Evolutionary conservation across 2,113 vertebrate species (phyloP).

Genomic region (Haemorhous mexicanus): DNA sequence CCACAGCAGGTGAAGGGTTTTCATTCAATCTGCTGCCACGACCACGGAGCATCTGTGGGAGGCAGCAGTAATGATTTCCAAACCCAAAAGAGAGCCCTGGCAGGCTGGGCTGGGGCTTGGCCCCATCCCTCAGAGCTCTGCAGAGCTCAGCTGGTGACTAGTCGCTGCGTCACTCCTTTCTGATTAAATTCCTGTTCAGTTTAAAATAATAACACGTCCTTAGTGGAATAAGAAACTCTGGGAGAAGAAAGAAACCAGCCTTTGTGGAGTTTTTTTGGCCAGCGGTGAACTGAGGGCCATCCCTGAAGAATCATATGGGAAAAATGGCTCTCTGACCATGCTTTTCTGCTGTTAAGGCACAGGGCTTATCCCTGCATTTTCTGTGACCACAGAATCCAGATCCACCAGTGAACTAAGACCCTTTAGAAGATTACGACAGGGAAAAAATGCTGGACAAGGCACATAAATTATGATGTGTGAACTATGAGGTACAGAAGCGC

Average conservation of each 20-base stretch:
- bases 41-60: background rate
- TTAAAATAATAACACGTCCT: slow-evolving; percentile 8
- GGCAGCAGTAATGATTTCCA: slow-evolving; percentile 45
- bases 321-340: background rate
- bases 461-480: slow-evolving; percentile 10
- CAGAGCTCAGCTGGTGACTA: slow-evolving; percentile 40
- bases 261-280: background rate
- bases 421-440: background rate
- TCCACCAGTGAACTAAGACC: background rate
- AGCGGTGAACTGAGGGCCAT: background rate
- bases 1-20: slow-evolving; percentile 61
- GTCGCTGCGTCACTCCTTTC: slow-evolving; percentile 41
- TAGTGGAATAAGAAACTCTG: slow-evolving; percentile 12
- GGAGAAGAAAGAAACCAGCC: background rate
- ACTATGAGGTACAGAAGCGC: slow-evolving; percentile 3
- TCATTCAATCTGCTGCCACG: slow-evolving; percentile 56
- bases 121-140: background rate
- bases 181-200: slow-evolving; percentile 51
- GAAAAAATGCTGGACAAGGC: background rate
- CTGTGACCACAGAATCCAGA: background rate
- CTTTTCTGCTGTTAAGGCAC: background rate
- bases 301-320: background rate
- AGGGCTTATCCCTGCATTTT: background rate
- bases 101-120: slow-evolving; percentile 23
- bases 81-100: slow-evolving; percentile 38